These are phyloP conservation scores for Ephialtes manifestator DNA, from an alignment of 2,888 invertebrate genomes.

Conservation along the genomic window DNA sequence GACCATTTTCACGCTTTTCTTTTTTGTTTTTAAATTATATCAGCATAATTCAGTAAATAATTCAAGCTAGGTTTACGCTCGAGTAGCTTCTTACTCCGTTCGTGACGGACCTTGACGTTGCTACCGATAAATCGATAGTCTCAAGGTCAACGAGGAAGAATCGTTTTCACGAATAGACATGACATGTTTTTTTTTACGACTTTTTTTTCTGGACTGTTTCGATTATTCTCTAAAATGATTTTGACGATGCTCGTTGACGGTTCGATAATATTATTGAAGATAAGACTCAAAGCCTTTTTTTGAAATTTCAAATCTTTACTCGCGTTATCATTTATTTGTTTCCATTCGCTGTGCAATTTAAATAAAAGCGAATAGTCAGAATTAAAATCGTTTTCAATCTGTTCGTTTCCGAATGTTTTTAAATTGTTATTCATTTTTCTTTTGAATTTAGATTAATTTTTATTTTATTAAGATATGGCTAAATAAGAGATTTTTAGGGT, in stretches of 20 bases:
- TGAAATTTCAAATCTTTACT: background rate
- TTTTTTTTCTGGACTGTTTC: slow-evolving; percentile 38
- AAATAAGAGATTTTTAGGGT: no score
- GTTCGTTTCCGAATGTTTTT: background rate
- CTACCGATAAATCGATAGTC: slow-evolving; percentile 70
- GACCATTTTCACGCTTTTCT: no score
- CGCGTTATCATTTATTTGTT: no score
- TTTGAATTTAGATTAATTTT: no score
- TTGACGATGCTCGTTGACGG: slow-evolving; percentile 52
- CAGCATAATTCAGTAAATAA: slow-evolving; percentile 64
- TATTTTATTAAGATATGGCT: no score
- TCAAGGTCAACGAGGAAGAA: slow-evolving; percentile 65
- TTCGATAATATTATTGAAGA: slow-evolving; percentile 24
- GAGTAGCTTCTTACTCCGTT: slow-evolving; percentile 55
- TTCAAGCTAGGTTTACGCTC: slow-evolving; percentile 49
- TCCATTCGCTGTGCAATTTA: background rate
- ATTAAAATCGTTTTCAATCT: slow-evolving; percentile 36
- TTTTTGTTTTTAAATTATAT: slow-evolving; percentile 17
- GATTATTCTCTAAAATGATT: slow-evolving; percentile 43
- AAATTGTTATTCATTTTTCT: background rate
- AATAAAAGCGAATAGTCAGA: background rate
- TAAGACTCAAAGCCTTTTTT: background rate
- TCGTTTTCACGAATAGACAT: slow-evolving; percentile 60
- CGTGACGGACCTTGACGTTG: slow-evolving; percentile 64
- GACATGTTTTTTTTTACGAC: slow-evolving; percentile 16